phyloP scores from a whole-genome alignment of 2,113 vertebrate genomes.

The Hucho hucho region DNA sequence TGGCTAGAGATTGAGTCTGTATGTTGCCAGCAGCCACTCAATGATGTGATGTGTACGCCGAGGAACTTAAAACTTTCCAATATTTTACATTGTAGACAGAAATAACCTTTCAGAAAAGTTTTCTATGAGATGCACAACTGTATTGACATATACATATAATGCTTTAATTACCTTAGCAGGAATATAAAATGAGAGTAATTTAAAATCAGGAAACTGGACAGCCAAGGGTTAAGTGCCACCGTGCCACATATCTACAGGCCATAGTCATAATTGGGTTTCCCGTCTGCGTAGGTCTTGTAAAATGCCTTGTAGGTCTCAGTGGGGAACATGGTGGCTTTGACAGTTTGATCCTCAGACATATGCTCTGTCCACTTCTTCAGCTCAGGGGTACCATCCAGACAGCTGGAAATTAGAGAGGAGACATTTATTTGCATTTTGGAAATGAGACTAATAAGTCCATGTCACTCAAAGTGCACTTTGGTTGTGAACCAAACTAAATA shows the following conservation, averaged over 20 bases:
- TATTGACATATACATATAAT: neutral
- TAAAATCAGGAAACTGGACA: neutral
- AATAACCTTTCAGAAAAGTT: neutral
- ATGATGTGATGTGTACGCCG: too few species aligned
- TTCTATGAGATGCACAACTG: neutral
- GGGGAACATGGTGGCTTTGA: constrained; percentile 70
- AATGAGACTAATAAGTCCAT: too few species aligned
- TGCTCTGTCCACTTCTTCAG: constrained; percentile 78
- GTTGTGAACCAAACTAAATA: too few species aligned
- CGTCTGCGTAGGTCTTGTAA: constrained; percentile 64
- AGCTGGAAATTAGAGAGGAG: constrained; percentile 60
- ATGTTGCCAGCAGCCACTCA: too few species aligned
- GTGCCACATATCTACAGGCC: constrained; percentile 68
- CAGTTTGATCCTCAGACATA: constrained; percentile 80
- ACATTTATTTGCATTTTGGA: too few species aligned
- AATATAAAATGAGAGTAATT: neutral
- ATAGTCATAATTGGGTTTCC: constrained; percentile 81
- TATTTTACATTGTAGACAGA: neutral
- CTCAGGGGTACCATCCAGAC: constrained; percentile 65
- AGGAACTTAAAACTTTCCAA: too few species aligned
- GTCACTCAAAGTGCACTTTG: too few species aligned
- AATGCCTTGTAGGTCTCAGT: constrained; percentile 51
- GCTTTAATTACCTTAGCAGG: neutral
- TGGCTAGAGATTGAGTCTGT: too few species aligned
- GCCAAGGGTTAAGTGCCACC: neutral